Conservation (phyloP, 2,797 vertebrate species). For the Mormyrops boulengeri region DNA sequence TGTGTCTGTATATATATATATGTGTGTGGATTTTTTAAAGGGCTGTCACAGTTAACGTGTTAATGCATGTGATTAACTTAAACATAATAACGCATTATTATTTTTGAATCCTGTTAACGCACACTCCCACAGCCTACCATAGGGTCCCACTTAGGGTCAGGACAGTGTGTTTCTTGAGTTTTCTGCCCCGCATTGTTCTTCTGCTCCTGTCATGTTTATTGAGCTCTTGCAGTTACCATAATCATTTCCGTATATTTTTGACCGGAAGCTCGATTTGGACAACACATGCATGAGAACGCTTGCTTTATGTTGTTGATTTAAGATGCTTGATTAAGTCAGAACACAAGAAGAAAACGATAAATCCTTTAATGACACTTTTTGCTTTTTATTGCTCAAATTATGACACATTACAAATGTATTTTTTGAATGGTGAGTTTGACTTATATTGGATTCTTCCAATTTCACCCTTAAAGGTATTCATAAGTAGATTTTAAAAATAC, state of each 20-base stretch:
- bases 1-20: no score
- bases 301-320: not conserved
- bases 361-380: not conserved
- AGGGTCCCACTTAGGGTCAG: not conserved
- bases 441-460: not conserved
- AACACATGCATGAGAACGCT: not conserved
- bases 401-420: not conserved
- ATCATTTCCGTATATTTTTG: not conserved
- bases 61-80: not conserved
- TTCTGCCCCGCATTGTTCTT: not conserved
- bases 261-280: not conserved
- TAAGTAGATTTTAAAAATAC: not conserved
- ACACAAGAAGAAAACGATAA: not conserved
- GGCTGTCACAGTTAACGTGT: not conserved
- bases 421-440: not conserved
- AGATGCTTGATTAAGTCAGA: not conserved
- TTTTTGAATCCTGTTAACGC: not conserved
- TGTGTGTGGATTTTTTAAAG: not conserved
- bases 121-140: not conserved
- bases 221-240: not conserved
- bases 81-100: not conserved
- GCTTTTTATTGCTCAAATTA: not conserved
- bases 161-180: not conserved
- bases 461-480: not conserved
- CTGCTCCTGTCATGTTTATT: not conserved